Conservation (phyloP, 1,140 invertebrate species). For the Drosophila yakuba region DNA sequence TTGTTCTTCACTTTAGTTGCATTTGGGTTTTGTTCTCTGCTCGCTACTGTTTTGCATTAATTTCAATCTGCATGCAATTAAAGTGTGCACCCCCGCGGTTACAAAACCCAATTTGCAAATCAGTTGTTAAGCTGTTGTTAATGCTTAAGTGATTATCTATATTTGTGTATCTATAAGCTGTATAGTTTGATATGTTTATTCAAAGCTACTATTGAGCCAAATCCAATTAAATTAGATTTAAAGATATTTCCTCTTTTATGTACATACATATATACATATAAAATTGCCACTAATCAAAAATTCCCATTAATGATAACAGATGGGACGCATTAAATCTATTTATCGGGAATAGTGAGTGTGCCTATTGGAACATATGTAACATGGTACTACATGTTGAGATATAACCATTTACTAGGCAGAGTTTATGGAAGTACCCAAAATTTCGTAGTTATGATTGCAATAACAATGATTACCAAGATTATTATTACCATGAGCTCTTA, state of each 20-base stretch:
- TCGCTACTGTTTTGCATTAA: conserved; percentile 4
- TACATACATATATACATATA: no score
- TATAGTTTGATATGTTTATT: no score
- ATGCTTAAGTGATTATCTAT: conserved; percentile 22
- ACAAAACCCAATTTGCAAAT: conserved; percentile 13
- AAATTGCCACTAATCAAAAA: no score
- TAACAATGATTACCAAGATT: not conserved
- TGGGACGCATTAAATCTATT: not conserved
- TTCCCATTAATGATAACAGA: not conserved
- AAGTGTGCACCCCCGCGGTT: conserved; percentile 26
- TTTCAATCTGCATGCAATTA: conserved; percentile 45
- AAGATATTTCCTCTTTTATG: no score
- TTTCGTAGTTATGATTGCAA: not conserved
- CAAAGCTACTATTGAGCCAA: no score
- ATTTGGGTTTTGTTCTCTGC: conserved; percentile 28
- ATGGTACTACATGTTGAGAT: no score
- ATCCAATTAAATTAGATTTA: no score
- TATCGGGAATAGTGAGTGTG: not conserved
- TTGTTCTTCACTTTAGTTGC: conserved; percentile 26
- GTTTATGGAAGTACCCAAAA: not conserved
- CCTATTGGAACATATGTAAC: not conserved
- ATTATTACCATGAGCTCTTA: not conserved
- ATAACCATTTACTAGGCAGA: no score
- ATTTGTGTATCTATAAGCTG: no score
- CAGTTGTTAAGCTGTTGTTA: not conserved